These are phyloP conservation scores for Stylophora pistillata DNA, from an alignment of 64 coral and sea anemone genomes.

Conservation along the genomic window DNA sequence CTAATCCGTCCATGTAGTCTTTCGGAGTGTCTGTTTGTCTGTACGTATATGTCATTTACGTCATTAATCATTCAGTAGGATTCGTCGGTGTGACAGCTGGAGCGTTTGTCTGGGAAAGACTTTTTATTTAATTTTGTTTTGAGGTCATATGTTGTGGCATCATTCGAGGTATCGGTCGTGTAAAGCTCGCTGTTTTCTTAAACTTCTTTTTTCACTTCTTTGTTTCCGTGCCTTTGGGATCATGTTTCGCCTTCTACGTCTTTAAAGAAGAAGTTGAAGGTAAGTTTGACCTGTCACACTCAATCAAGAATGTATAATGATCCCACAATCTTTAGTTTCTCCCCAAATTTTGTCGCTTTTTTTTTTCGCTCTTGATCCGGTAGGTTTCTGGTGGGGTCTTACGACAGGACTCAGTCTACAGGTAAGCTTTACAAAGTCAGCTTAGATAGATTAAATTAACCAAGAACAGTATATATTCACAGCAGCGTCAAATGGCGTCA, in stretches of 20 bases:
- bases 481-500: no score
- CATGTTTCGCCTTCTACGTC: neutral
- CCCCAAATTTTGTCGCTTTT: no score
- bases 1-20: no score
- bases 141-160: constrained; percentile 11
- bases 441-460: no score
- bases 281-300: neutral
- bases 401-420: neutral
- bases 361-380: neutral
- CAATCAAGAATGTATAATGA: no score
- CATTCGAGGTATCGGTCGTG: constrained; percentile 16
- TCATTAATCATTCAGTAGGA: no score
- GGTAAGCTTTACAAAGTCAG: neutral
- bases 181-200: constrained; percentile 2
- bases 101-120: no score
- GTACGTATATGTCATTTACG: no score
- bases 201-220: constrained; percentile 13
- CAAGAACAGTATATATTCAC: no score
- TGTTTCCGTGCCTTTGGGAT: neutral
- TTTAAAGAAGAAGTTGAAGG: neutral
- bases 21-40: no score
- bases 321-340: no score
- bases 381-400: constrained; percentile 34
- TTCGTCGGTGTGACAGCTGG: no score
- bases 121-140: neutral